Conservation (phyloP, 2,888 invertebrate genomes). For the Sthenelais limicola region DNA sequence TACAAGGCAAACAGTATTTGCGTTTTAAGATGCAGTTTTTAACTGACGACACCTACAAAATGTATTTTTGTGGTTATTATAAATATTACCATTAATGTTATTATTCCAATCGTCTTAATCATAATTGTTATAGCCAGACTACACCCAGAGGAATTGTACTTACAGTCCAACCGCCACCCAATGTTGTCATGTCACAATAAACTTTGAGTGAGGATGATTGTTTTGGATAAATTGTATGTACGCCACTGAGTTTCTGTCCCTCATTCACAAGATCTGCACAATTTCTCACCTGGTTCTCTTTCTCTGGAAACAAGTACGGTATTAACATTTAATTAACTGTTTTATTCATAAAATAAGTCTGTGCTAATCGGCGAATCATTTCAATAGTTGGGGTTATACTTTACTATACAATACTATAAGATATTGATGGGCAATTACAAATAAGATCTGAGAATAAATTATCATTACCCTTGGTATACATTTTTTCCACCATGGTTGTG, state of each 20-base stretch:
- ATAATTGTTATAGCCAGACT: not conserved
- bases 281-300: not conserved
- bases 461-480: too few species aligned
- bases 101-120: not conserved
- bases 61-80: not conserved
- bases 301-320: not conserved
- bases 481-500: too few species aligned
- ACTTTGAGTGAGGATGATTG: not conserved
- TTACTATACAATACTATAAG: too few species aligned
- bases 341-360: too few species aligned
- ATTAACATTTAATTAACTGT: too few species aligned
- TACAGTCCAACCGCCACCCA: constrained; percentile 25
- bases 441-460: too few species aligned
- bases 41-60: not conserved
- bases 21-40: not conserved
- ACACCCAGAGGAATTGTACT: not conserved
- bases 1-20: too few species aligned
- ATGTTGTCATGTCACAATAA: constrained; percentile 27
- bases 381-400: too few species aligned
- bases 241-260: not conserved
- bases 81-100: not conserved
- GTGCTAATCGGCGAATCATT: too few species aligned
- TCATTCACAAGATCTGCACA: constrained; percentile 3
- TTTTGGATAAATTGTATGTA: constrained; percentile 7
- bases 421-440: too few species aligned